Base-by-base conservation (phyloP, 2,888 invertebrate genomes). In the Ectemnius lituratus region DNA sequence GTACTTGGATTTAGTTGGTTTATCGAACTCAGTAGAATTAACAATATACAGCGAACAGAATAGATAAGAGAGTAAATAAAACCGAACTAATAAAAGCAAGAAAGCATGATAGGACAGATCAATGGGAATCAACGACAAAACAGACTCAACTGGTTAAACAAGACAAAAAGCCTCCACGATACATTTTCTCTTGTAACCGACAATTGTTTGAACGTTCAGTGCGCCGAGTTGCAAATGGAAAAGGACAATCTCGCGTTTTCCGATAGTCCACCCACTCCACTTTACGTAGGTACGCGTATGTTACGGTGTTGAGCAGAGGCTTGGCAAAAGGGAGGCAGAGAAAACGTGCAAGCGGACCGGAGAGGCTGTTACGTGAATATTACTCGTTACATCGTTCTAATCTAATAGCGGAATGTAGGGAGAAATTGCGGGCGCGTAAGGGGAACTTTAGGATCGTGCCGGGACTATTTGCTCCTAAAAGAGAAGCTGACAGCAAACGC, bases 401-500 rank as follows among this genome's bases (percentile, higher is more conserved):
- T 84, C 78, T 80, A 83, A 83, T 83, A 82, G 70, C 73, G 73
- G 71, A 75, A 75, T 69, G 72, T 67, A 62, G 64, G 65, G 64
- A 73, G 78, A 78, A 73, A 71, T 70, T 65, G 67, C 58, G 75
- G 75, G 72, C 63, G 79, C 72, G 65, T 70, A 70, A 73, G 75
- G 78, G 77, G 78, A 80, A 81, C 70, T 81, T 83, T 57, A 70
- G 79, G 67, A 78, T 70, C 76, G 75, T 78, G 71, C 70, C 77
- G 59, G 77, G 79, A 84, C 82, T 83, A 80, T 83, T 85, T 83
- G 80, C 79, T 70, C 79, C 75, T 77, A 82, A 83, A 84, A 83
- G 79, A 81, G 79, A 77, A 66, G 66, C 80, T 70, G 75, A 65
- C 75, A 71, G 78, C 37, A 37, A 37, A 37, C 70, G 67, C 3